Evolutionary conservation across 2,888 invertebrate species (phyloP), one percentile per base, ranked within the genome.

Genomic region (Drosophila neoperkinsi): DNA sequence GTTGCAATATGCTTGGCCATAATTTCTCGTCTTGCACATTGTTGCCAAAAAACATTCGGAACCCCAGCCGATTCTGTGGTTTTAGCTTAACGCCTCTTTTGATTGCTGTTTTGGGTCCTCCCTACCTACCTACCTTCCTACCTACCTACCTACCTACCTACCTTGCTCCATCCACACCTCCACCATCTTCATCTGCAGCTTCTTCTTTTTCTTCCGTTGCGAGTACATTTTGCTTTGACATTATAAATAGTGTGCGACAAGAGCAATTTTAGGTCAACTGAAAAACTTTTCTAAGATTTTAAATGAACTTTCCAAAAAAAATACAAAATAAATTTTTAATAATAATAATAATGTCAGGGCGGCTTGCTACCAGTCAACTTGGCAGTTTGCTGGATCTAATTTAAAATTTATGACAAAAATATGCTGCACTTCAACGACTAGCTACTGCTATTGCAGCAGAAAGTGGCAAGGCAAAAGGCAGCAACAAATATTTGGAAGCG

Each of bases 1-100:
- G 90, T 91, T 91, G 91, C 91, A 91, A 91, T 91, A 90, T 90
- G 85, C 85, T 87, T 85, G 81, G 79, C 82, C 84, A 90, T 90
- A 88, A 86, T 90, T 88, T 88, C 70, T 74, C 58, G 63, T 63
- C 78, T 53, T 81, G 62, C 79, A 88, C 85, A 86, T 84, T 88
- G 87, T 86, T 88, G 86, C 85, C 82, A 86, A 74, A 56, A 55
- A 55, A 58, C 75, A 71, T 66, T 79, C 36, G 60, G 59, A 64
- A 36, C 57, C 58, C 51, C 52, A 76, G 66, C 65, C 71, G 64
- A 83, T 77, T 67, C 77, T 81, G 86, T 67, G 84, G 83, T 66
- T 62, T 65, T 46, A 65, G 68, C 74, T 83, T 80, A 78, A 69
- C 71, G 82, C 74, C 79, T 73, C 71, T 51, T 79, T 74, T 74